Evolutionary conservation across 2,888 invertebrate genomes (phyloP), one percentile per base, ranked within the genome.

Genomic region (Torymus tubicola): DNA sequence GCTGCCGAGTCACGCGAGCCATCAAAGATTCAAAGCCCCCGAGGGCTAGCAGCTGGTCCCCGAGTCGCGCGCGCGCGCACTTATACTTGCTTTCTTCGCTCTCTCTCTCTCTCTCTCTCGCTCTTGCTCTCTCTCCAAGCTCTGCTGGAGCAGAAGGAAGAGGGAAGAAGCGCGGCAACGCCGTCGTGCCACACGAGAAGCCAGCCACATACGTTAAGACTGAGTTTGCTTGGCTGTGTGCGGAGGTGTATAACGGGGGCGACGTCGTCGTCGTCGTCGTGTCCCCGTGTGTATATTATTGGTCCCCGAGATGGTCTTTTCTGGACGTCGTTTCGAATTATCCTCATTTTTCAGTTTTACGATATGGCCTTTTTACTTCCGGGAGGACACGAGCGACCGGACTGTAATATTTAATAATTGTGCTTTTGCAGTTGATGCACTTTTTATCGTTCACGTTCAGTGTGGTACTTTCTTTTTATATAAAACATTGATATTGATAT

Each of bases 1-100:
- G 87, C 89, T 88, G 88, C 86, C 89, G 88, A 89, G 90, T 90
- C 90, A 90, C 90, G 90, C 90, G 88, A 90, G 84, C 87, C 89
- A 89, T 89, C 88, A 89, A 89, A 88, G 88, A 90, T 89, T 88
- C 89, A 89, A 86, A 87, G 86, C 87, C 87, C 87, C 87, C 84
- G 87, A 88, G 90, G 89, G 88, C 89, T 83, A 86, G 89, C 90
- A 90, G 90, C 90, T 90, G 90, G 89, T 89, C 88, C 86, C 84
- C 84, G 84, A 57, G 63, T 24, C 68, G 16, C 63, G 10, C 52
- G 55, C 21, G n/a, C 21, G 21, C 10, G 65, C 16, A 42, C 50
- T 13, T 2, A 64, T 16, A 2, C 61, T 55, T n/a, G 50, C 52
- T 58, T 61, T 73, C 77, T 70, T 70, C 58, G 50, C 64, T 69